Conservation (phyloP, 2,888 invertebrate genomes). For the Scaptomyza tumidula region DNA sequence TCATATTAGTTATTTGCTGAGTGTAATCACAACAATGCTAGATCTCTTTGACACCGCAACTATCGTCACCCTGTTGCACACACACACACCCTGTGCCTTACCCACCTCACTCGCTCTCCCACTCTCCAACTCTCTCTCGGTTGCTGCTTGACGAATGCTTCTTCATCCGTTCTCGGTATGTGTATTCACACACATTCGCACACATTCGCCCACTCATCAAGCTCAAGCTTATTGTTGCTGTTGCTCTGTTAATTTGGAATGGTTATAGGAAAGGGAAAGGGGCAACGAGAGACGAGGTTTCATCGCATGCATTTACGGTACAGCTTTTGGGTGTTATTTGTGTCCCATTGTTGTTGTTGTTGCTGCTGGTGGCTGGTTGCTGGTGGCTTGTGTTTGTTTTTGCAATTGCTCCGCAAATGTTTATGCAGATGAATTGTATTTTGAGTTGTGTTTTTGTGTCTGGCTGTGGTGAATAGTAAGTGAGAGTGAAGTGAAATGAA, state of each 20-base stretch:
- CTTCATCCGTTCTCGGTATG: constrained; percentile 11
- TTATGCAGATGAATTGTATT: constrained; percentile 79
- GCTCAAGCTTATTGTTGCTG: constrained; percentile 25
- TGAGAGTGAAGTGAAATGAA: background rate
- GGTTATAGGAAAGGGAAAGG: background rate
- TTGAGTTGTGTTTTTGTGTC: constrained; percentile 76
- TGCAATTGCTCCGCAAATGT: constrained; percentile 78
- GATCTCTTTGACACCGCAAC: constrained; percentile 12
- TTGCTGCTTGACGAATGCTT: constrained; percentile 55
- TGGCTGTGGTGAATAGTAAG: constrained; percentile 28
- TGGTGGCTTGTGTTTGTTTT: constrained; percentile 74
- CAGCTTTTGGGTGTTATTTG: constrained; percentile 37
- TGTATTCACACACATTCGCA: background rate
- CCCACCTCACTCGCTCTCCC: background rate
- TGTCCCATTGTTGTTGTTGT: constrained; percentile 28
- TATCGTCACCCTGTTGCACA: constrained; percentile 26
- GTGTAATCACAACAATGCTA: background rate
- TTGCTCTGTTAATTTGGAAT: constrained; percentile 51
- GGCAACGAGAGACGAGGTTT: constrained; percentile 2
- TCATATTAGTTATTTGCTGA: background rate
- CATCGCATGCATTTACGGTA: constrained; percentile 50
- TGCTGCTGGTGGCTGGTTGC: constrained; percentile 30
- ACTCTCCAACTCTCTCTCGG: background rate
- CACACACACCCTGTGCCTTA: constrained; percentile 18
- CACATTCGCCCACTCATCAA: constrained; percentile 9